Conservation (phyloP, 1,140 invertebrate genomes). For the Psilanteris sp. region DNA sequence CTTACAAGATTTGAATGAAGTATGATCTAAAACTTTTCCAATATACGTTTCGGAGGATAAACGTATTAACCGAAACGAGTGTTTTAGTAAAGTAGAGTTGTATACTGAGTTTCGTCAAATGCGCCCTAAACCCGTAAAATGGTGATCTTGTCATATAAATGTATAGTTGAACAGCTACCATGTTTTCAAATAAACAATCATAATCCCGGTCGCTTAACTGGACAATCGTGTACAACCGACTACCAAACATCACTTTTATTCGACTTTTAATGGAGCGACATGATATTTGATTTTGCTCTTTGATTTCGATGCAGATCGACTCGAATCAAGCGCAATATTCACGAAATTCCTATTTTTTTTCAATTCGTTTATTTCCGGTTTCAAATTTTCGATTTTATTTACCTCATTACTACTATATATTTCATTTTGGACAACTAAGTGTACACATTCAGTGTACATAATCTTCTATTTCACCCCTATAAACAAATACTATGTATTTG, state of each 20-base stretch:
- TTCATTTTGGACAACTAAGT: conserved; percentile 45
- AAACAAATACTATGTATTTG: too few species aligned
- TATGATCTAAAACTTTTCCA: too few species aligned
- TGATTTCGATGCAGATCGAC: conserved; percentile 36
- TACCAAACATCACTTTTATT: conserved; percentile 54
- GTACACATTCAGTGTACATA: conserved; percentile 13
- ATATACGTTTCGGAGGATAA: too few species aligned
- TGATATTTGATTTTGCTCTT: conserved; percentile 67
- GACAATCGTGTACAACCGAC: background rate
- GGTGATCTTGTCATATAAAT: conserved; percentile 50
- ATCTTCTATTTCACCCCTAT: conserved; percentile 12
- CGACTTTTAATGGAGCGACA: conserved; percentile 68
- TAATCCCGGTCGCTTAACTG: conserved; percentile 50
- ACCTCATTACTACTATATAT: conserved; percentile 39
- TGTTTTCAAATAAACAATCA: conserved; percentile 61
- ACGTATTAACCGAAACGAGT: too few species aligned
- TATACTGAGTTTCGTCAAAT: conserved; percentile 13
- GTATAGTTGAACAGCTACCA: conserved; percentile 31
- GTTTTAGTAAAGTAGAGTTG: too few species aligned
- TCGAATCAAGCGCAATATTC: conserved; percentile 35
- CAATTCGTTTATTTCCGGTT: conserved; percentile 31
- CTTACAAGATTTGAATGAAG: too few species aligned
- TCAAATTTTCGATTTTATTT: conserved; percentile 48
- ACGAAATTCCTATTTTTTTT: conserved; percentile 26
- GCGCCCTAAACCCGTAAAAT: conserved; percentile 36